phyloP scores from a whole-genome alignment of 1,140 invertebrate species.

The Monochamus saltuarius region DNA sequence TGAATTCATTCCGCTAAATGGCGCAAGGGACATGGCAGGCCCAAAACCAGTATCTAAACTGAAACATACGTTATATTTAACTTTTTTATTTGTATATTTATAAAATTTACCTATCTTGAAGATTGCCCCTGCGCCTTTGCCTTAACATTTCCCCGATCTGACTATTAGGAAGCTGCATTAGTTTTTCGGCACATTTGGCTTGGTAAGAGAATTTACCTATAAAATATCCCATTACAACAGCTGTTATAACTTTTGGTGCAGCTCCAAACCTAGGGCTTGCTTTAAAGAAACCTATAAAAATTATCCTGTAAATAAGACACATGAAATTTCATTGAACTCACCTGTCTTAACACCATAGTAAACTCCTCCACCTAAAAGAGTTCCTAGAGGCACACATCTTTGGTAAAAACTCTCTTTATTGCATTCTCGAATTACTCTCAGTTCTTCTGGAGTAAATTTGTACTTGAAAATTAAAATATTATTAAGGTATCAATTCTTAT shows the following conservation, averaged over 20 bases:
- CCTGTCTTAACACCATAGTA: conserved; percentile 65
- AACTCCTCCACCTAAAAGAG: conserved; percentile 58
- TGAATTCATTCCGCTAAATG: conserved; percentile 47
- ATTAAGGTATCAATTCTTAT: too few species aligned
- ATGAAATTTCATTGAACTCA: conserved; percentile 27
- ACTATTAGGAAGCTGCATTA: conserved; percentile 69
- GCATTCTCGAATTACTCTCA: conserved; percentile 67
- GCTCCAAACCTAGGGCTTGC: conserved; percentile 63
- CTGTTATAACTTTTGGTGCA: conserved; percentile 61
- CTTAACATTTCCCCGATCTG: conserved; percentile 60
- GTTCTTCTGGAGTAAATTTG: conserved; percentile 63
- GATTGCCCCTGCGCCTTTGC: conserved; percentile 53
- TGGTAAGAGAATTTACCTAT: conserved; percentile 76
- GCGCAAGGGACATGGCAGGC: conserved; percentile 52
- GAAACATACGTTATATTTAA: conserved; percentile 15
- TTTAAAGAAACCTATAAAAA: conserved; percentile 55
- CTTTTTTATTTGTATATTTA: background rate
- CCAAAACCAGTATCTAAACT: conserved; percentile 48
- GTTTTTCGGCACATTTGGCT: conserved; percentile 68
- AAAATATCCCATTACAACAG: conserved; percentile 70
- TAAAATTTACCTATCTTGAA: conserved; percentile 45
- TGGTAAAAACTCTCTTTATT: conserved; percentile 71
- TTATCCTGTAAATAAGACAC: background rate
- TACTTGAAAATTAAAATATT: conserved; percentile 40
- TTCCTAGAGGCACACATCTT: conserved; percentile 66